These are phyloP conservation scores for Parotia lawesii DNA, from an alignment of 2,113 vertebrate genomes.

Conservation along the genomic window DNA sequence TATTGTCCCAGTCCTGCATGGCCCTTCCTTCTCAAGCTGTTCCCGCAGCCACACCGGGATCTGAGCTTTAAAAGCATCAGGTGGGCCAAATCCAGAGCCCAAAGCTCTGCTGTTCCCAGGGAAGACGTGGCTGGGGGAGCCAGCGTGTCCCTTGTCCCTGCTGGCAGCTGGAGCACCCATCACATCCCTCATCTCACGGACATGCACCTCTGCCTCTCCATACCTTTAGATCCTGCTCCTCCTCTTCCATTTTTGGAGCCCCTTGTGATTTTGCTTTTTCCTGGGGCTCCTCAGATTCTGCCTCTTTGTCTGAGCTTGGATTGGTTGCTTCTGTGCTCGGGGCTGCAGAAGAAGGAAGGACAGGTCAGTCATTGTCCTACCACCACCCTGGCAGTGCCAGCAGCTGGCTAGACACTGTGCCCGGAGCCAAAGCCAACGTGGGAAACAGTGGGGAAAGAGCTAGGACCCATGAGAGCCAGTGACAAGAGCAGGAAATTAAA, in stretches of 20 bases:
- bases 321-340: constrained; percentile 69
- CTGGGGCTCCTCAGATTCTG: constrained; percentile 74
- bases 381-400: neutral
- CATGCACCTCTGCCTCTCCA: neutral
- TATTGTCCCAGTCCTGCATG: neutral
- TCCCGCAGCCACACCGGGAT: rapidly evolving
- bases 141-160: neutral
- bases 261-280: constrained; percentile 75
- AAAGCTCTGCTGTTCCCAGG: neutral
- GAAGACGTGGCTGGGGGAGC: neutral
- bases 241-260: constrained; percentile 75
- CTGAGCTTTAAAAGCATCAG: neutral
- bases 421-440: neutral
- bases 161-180: neutral
- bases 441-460: neutral
- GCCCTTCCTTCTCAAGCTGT: neutral
- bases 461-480: rapidly evolving
- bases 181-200: neutral
- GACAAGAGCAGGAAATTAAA: neutral
- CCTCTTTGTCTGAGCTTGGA: constrained; percentile 74
- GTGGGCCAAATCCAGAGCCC: neutral
- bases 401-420: neutral
- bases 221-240: constrained; percentile 91
- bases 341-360: constrained; percentile 53
- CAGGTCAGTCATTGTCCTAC: neutral